These are phyloP conservation scores for Eubucco bourcierii DNA, from an alignment of 2,113 vertebrate genomes.

Conservation along the genomic window DNA sequence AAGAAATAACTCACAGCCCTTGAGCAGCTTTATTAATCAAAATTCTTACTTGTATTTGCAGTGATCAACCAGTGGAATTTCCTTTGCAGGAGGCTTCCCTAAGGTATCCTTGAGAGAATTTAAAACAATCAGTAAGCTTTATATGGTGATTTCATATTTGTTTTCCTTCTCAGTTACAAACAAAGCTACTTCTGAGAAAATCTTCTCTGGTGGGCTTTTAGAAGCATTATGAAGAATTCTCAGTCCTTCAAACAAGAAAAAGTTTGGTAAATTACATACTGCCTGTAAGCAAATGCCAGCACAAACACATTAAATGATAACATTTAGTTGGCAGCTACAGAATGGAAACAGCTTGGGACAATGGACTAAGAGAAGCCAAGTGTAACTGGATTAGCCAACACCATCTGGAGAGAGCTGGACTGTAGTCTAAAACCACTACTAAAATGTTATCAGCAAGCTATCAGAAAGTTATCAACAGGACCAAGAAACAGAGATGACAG, in stretches of 20 bases:
- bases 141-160: neutral
- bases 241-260: neutral
- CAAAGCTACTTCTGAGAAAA: constrained; percentile 26
- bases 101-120: constrained; percentile 86
- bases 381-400: constrained; percentile 21
- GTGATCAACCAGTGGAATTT: constrained; percentile 93
- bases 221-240: constrained; percentile 14
- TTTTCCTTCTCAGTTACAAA: neutral
- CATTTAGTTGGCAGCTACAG: constrained; percentile 39
- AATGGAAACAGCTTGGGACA: constrained; percentile 51
- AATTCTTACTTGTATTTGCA: constrained; percentile 94
- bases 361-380: constrained; percentile 38
- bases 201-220: constrained; percentile 16
- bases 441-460: constrained; percentile 6
- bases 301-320: constrained; percentile 51
- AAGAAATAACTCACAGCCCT: neutral
- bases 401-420: constrained; percentile 14
- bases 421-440: neutral
- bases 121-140: neutral
- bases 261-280: constrained; percentile 24
- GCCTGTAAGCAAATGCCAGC: constrained; percentile 32
- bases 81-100: constrained; percentile 90
- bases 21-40: constrained; percentile 3
- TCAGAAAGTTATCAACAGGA: neutral
- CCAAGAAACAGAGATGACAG: neutral